Evolutionary conservation across 1,140 invertebrate species (phyloP), one percentile per base, ranked within the genome.

Genomic region (Eriosoma lanigerum): DNA sequence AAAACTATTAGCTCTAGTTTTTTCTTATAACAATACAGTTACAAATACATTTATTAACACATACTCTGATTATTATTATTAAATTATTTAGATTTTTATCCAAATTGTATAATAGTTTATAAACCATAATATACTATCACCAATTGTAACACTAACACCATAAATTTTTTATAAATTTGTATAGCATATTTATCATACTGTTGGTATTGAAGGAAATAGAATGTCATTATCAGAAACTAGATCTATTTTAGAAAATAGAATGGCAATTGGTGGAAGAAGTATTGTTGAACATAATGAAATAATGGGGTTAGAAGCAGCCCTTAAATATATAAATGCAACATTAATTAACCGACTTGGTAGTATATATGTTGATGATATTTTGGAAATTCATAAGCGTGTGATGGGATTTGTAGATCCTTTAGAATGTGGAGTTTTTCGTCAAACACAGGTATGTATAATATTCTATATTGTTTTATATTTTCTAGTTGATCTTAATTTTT

Each of bases 281-380:
- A 92, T 99, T 46, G 89, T 95, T 81, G 97, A 99, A 85, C 97
- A 99, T 85, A 98, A 98, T 89, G 97, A 99, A 88, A 95, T 97
- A 84, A 86, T 97, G 38, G 95, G 95, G 76, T 86, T 99, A 84
- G 96, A 99, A 87, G 90, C 95, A 38, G 97, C 97, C 3, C 92
- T 99, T 89, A 95, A 96, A 84, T 99, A 93, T 85, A 92, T 99
- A 15, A 99, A 99, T 87, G 91, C 91, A n/a, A 95, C 93, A 81
- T 88, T 98, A 60, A 88, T 97, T 29, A 92, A 92, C 83, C 88
- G 88, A 83, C 87, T 93, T 60, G 89, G 93, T 52, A 87, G 87
- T 78, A 92, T 96, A 21, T 90, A 89, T 6, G 86, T 97, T 56
- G 90, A 93, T 75, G 95, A 98, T 85, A 94, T 99, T 81, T 86